Conservation (phyloP, 1,140 invertebrate genomes). For the Agraylea sexmaculata region DNA sequence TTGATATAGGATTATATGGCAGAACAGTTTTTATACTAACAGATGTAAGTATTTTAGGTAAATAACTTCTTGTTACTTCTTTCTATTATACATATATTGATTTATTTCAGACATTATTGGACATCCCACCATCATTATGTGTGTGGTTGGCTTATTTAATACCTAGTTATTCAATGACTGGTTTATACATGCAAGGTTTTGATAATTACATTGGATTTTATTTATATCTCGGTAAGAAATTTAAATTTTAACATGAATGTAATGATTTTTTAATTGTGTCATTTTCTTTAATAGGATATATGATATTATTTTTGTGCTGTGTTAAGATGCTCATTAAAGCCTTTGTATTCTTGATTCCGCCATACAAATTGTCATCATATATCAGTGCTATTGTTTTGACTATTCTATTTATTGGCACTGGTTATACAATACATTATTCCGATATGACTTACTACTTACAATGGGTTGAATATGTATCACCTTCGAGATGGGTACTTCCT, state of each 20-base stretch:
- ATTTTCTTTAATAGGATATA: constrained; percentile 53
- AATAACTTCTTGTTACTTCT: not conserved
- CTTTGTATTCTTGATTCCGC: constrained; percentile 50
- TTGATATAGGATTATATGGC: constrained; percentile 66
- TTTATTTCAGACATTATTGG: constrained; percentile 44
- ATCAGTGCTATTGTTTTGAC: constrained; percentile 51
- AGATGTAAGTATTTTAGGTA: constrained; percentile 46
- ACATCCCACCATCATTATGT: constrained; percentile 47
- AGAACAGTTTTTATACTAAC: constrained; percentile 64
- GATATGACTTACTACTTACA: constrained; percentile 55
- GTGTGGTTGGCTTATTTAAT: constrained; percentile 72
- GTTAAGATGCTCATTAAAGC: constrained; percentile 60
- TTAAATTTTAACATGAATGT: constrained; percentile 11
- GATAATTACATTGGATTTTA: constrained; percentile 57
- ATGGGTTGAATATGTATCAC: constrained; percentile 59
- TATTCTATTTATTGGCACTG: constrained; percentile 51
- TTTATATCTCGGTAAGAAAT: constrained; percentile 54
- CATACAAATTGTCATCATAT: constrained; percentile 44
- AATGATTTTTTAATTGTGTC: constrained; percentile 10
- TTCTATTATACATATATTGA: constrained; percentile 1
- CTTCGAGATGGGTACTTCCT: constrained; percentile 61
- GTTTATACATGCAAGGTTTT: constrained; percentile 54
- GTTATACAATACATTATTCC: constrained; percentile 56
- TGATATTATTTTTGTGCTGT: constrained; percentile 63
- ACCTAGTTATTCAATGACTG: constrained; percentile 82